These are phyloP conservation scores for Mesoligia furuncula DNA, from an alignment of 2,888 invertebrate species.

Conservation along the genomic window DNA sequence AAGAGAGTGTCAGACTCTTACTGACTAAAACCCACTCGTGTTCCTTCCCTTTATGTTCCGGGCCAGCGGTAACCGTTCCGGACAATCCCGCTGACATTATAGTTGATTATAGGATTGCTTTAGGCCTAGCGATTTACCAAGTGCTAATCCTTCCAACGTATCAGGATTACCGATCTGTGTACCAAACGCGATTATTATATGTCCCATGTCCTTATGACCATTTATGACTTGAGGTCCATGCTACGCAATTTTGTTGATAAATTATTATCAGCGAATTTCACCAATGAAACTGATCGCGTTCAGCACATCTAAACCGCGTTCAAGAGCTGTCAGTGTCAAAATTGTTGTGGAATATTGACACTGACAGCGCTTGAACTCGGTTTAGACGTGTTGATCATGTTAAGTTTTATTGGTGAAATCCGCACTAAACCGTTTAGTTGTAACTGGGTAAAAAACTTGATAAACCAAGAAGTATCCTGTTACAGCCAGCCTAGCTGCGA, in stretches of 20 bases:
- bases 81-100: too few species aligned
- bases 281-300: too few species aligned
- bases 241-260: not conserved
- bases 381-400: not conserved
- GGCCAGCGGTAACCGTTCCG: too few species aligned
- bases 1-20: too few species aligned
- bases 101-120: too few species aligned
- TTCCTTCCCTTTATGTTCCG: too few species aligned
- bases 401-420: too few species aligned
- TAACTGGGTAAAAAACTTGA: not conserved
- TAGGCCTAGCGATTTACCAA: not conserved
- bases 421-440: not conserved
- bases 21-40: too few species aligned
- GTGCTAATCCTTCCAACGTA: not conserved
- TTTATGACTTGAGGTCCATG: not conserved
- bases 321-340: not conserved
- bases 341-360: not conserved
- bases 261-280: not conserved
- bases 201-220: not conserved
- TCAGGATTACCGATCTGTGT: not conserved
- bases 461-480: constrained; percentile 25
- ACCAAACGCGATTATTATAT: not conserved
- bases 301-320: not conserved
- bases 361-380: not conserved
- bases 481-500: constrained; percentile 32